A percentile compares a stretch with the other conserved stretches of the same genome.
These are phyloP conservation scores for Ophioderma brevispina DNA, from an alignment of 35 echinoderm and acorn worm species.

Conservation along the genomic window DNA sequence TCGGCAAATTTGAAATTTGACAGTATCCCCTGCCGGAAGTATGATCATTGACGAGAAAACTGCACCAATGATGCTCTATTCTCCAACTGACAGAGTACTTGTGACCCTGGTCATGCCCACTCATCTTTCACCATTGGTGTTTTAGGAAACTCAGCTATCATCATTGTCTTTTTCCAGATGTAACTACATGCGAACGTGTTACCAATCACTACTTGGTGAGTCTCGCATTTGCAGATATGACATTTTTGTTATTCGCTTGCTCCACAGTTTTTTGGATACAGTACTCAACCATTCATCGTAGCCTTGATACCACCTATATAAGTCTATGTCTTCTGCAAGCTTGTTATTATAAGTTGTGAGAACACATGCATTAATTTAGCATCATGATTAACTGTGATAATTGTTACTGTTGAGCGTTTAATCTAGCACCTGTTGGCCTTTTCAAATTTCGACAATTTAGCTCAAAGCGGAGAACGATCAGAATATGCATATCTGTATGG, in stretches of 20 bases:
- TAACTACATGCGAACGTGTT: conserved; percentile 89
- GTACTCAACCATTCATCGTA: conserved; percentile 62
- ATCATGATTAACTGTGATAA: conserved; percentile 77
- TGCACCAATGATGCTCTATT: conserved; percentile 62
- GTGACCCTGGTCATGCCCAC: conserved; percentile 90
- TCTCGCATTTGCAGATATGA: conserved; percentile 83
- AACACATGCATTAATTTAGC: too few species aligned
- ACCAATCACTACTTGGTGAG: conserved; percentile 95
- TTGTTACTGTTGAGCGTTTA: conserved; percentile 91
- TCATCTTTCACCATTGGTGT: conserved; percentile 86
- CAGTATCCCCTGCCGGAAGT: too few species aligned
- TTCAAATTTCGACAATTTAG: conserved; percentile 82
- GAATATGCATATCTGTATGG: conserved; percentile 70
- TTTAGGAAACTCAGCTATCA: conserved; percentile 84
- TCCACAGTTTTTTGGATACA: conserved; percentile 79
- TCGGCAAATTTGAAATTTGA: too few species aligned
- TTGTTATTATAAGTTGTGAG: conserved; percentile 61
- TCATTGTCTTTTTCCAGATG: conserved; percentile 75
- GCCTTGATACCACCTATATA: conserved; percentile 65
- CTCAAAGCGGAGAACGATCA: conserved; percentile 67
- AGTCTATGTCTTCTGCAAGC: conserved; percentile 72
- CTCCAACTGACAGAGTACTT: conserved; percentile 62
- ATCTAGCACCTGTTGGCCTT: conserved; percentile 91
- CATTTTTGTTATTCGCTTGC: conserved; percentile 81
- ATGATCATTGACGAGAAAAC: conserved; percentile 26